Conservation (phyloP, 2,797 vertebrate species). For the Oryzias sinensis region DNA sequence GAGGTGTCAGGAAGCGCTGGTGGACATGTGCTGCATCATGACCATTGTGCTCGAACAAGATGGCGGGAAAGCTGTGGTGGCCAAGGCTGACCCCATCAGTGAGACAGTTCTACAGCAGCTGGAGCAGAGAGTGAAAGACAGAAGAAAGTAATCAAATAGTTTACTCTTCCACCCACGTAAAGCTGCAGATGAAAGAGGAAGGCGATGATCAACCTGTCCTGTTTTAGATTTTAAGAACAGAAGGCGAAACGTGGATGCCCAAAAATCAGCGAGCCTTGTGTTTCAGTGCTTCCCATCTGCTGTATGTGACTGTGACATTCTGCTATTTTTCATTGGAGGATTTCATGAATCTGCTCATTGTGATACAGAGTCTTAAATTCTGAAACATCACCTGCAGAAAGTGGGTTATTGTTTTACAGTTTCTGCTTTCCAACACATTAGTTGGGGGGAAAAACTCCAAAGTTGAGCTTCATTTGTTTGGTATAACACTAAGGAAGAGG, state of each 20-base stretch:
- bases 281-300: constrained; percentile 59
- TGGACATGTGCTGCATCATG: constrained; percentile 96
- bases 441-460: not conserved
- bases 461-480: constrained; percentile 8
- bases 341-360: constrained; percentile 42
- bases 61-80: constrained; percentile 76
- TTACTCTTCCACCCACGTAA: too few relatives aligned
- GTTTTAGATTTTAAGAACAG: constrained; percentile 42
- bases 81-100: constrained; percentile 75
- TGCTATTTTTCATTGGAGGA: constrained; percentile 43
- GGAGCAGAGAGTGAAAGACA: constrained; percentile 67
- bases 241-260: constrained; percentile 48
- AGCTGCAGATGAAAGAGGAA: too few relatives aligned
- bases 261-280: constrained; percentile 31
- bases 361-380: constrained; percentile 9
- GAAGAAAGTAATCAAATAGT: constrained; percentile 36
- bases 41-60: constrained; percentile 78
- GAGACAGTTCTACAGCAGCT: constrained; percentile 75
- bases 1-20: constrained; percentile 88
- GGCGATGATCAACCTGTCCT: constrained; percentile 36
- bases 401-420: not conserved
- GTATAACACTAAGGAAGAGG: constrained; percentile 14
- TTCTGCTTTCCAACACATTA: not conserved
- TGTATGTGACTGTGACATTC: constrained; percentile 48
- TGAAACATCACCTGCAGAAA: constrained; percentile 2